These are phyloP conservation scores for Adelphocoris suturalis DNA, from an alignment of 2,888 invertebrate species.

Conservation along the genomic window DNA sequence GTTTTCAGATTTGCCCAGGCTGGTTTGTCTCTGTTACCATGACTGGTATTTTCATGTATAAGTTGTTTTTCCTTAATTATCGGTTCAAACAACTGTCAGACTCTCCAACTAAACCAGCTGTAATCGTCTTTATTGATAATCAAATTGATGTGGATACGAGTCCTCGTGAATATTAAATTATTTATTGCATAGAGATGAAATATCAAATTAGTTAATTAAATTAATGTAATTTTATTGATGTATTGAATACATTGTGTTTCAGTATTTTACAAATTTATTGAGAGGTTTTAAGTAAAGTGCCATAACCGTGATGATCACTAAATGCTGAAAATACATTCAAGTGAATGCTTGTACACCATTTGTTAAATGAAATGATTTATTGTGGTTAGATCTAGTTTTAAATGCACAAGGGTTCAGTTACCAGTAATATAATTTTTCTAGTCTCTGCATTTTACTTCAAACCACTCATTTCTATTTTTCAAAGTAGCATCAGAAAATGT, in stretches of 20 bases:
- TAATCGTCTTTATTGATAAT: too few species aligned
- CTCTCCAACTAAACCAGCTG: not conserved
- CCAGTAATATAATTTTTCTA: constrained; percentile 54
- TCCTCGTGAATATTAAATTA: not conserved
- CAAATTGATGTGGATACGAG: too few species aligned
- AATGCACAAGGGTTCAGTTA: constrained; percentile 45
- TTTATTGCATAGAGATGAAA: not conserved
- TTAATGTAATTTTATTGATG: not conserved
- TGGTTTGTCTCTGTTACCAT: too few species aligned
- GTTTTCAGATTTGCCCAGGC: too few species aligned
- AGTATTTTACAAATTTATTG: not conserved
- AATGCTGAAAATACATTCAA: not conserved
- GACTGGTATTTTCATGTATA: too few species aligned
- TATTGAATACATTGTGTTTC: not conserved
- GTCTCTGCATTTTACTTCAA: constrained; percentile 30
- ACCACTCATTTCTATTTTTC: constrained; percentile 18
- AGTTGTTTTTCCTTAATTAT: not conserved
- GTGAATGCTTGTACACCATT: not conserved
- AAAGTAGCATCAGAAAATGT: not conserved
- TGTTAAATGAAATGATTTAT: not conserved
- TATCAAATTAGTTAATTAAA: not conserved
- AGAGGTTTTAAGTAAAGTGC: not conserved
- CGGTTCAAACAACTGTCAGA: too few species aligned
- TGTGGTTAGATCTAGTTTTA: constrained; percentile 1
- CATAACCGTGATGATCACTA: not conserved